Evolutionary conservation across 2,113 vertebrate species (phyloP).

Genomic region (Uria lomvia): DNA sequence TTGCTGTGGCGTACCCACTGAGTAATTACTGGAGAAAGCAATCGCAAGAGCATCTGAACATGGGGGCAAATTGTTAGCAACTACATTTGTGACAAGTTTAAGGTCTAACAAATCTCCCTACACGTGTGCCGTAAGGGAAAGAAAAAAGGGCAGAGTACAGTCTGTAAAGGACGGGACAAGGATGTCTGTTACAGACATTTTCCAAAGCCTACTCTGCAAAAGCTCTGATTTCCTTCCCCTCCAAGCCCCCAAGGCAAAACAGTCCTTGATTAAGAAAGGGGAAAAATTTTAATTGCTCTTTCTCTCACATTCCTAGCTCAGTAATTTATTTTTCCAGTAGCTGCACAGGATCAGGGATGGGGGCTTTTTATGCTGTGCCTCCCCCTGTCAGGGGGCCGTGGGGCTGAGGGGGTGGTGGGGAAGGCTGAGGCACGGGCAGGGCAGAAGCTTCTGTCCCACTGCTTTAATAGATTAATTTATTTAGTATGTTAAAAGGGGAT

Average conservation of each 20-base stretch:
- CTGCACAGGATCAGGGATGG: background rate
- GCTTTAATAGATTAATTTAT: background rate
- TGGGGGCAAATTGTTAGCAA: slow-evolving; percentile 40
- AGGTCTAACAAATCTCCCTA: slow-evolving; percentile 22
- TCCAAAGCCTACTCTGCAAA: background rate
- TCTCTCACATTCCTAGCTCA: slow-evolving; percentile 25
- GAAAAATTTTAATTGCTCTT: slow-evolving; percentile 48
- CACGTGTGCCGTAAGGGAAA: background rate
- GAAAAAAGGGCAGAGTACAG: background rate
- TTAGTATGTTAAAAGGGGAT: background rate
- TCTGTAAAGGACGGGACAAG: background rate
- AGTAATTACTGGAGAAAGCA: slow-evolving; percentile 60
- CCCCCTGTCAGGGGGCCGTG: background rate
- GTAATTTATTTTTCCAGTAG: slow-evolving; percentile 62
- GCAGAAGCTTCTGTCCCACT: background rate
- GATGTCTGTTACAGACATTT: background rate
- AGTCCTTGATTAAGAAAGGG: slow-evolving; percentile 47
- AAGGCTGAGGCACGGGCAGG: background rate
- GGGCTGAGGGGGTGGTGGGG: background rate
- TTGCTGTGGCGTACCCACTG: slow-evolving; percentile 25
- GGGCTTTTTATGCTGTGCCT: slow-evolving; percentile 37
- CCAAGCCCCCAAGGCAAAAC: slow-evolving; percentile 11
- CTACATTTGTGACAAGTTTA: slow-evolving; percentile 36
- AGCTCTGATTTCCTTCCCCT: slow-evolving; percentile 4
- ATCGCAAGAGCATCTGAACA: slow-evolving; percentile 21